Evolutionary conservation across 2,113 vertebrate species (phyloP), one percentile per base, ranked within the genome.

Genomic region (Bubo bubo): DNA sequence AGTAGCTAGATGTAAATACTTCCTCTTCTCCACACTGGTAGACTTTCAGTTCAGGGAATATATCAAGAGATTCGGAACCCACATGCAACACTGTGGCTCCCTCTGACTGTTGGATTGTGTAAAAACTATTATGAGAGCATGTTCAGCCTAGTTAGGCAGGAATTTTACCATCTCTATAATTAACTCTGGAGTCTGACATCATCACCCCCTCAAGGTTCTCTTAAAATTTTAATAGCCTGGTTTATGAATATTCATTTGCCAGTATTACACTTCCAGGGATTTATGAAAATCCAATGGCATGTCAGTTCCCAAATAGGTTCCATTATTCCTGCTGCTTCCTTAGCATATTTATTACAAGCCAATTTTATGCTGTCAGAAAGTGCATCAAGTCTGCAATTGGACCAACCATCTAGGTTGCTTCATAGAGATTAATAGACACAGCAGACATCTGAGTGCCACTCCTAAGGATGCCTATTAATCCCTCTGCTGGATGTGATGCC

Each of bases 161-260:
- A 91, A 75, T 64, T 90, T 95, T 79, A 80, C 77, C 71, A 73
- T 53, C 47, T 90, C 73, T 92, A 4, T 90, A 91, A 96, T 92
- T 97, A 96, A 79, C 63, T 95, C 23, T 81, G 58, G 68, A 91
- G 66, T 73, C 91, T 97, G 67, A 95, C 86, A 88, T 94, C 88
- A 97, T 85, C 91, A 92, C 53, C 26, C 64, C 90, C 84, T 88
- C 49, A 68, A 92, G 92, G 58, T 90, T 75, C 90, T 91, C 64
- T 90, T 95, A 95, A 96, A 95, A 81, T 75, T 92, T 96, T 96
- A 95, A 94, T 77, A 74, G 52, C 34, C 88, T 71, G 62, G 34
- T 85, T 95, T 88, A 92, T 96, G 91, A 94, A 96, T 97, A 94
- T 91, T 93, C 32, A 95, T 96, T 90, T 93, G 37, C 37, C 56